These are phyloP conservation scores for Macrophya alboannulata DNA, from an alignment of 2,888 invertebrate species.

Conservation along the genomic window DNA sequence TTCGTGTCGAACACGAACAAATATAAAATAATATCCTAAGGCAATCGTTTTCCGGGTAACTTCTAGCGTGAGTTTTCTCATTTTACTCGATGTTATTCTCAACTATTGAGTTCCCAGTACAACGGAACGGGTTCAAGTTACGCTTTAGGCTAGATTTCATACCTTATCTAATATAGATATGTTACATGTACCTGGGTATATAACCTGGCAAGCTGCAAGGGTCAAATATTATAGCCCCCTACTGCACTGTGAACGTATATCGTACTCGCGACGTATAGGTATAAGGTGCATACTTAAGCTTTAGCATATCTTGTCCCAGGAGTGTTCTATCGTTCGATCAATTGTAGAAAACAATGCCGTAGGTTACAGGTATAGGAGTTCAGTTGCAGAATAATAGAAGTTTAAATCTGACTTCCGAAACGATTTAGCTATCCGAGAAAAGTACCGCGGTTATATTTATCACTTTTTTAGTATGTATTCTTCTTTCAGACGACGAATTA, in stretches of 20 bases:
- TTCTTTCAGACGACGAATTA: neutral
- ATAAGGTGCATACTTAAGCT: neutral
- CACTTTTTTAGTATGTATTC: neutral
- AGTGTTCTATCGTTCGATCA: slow-evolving; percentile 9
- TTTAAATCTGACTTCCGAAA: neutral
- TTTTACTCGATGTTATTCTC: neutral
- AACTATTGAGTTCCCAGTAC: neutral
- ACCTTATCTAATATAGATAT: neutral
- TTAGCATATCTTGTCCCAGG: neutral
- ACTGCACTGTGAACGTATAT: neutral
- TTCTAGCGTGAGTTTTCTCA: neutral
- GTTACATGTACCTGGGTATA: neutral
- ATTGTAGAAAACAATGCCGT: neutral
- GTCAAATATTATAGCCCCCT: neutral
- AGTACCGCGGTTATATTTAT: neutral
- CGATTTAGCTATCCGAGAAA: neutral
- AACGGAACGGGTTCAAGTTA: neutral
- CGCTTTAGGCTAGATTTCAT: neutral
- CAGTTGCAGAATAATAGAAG: neutral
- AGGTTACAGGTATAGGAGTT: too few species aligned
- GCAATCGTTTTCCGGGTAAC: neutral
- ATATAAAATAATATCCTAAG: neutral
- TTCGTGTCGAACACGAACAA: neutral
- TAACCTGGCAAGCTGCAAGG: neutral
- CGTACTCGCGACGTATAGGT: neutral